Evolutionary conservation across 2,113 vertebrate species (phyloP).

Genomic region (Oryzias celebensis): DNA sequence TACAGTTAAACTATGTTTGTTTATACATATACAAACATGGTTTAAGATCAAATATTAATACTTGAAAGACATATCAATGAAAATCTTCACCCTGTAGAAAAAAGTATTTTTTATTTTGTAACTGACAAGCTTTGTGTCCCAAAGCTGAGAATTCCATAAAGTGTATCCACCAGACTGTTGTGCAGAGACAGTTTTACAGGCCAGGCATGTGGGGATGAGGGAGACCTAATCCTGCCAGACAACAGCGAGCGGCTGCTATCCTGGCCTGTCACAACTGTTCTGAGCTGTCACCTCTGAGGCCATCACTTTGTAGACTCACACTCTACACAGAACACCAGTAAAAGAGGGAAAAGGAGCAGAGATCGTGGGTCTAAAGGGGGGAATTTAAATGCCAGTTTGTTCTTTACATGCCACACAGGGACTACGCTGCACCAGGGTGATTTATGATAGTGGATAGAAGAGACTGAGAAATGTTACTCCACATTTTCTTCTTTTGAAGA

Average conservation of each 20-base stretch:
- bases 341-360: slow-evolving; percentile 14
- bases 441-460: slow-evolving; percentile 22
- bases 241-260: slow-evolving; percentile 66
- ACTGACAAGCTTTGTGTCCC: too few relatives aligned
- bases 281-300: slow-evolving; percentile 52
- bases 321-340: slow-evolving; percentile 27
- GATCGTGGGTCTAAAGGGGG: slow-evolving; percentile 19
- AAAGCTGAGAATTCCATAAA: too few relatives aligned
- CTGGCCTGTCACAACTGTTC: slow-evolving; percentile 71
- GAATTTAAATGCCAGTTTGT: slow-evolving; percentile 50
- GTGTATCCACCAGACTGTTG: neutral
- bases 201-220: slow-evolving; percentile 33
- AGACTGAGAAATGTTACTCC: too few relatives aligned
- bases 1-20: too few relatives aligned
- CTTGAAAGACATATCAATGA: too few relatives aligned
- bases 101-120: too few relatives aligned
- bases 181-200: slow-evolving; percentile 20
- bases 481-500: too few relatives aligned
- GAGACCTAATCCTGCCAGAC: slow-evolving; percentile 64
- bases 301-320: slow-evolving; percentile 43
- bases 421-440: slow-evolving; percentile 37
- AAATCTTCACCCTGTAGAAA: too few relatives aligned
- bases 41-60: too few relatives aligned
- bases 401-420: slow-evolving; percentile 53
- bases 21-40: too few relatives aligned